phyloP scores from a whole-genome alignment of 2,888 invertebrate species.

The Platerodrilus igneus region DNA sequence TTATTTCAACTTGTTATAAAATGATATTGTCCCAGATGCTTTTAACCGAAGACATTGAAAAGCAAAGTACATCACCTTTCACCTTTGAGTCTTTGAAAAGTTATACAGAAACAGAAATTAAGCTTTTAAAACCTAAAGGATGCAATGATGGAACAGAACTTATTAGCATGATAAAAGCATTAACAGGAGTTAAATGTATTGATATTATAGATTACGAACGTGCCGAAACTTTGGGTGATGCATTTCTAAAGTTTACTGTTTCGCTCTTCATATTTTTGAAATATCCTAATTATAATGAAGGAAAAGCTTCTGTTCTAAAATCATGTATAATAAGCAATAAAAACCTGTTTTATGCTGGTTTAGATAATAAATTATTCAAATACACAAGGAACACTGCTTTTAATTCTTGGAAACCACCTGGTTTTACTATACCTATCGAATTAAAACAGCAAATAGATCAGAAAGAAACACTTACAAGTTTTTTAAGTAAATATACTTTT shows the following conservation, averaged over 20 bases:
- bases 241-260: constrained; percentile 75
- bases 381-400: constrained; percentile 61
- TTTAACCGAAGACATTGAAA: no score
- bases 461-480: no score
- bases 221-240: constrained; percentile 83
- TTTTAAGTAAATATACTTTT: no score
- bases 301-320: constrained; percentile 71
- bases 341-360: constrained; percentile 74
- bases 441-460: no score
- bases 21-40: no score
- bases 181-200: constrained; percentile 67
- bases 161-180: constrained; percentile 53
- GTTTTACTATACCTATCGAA: constrained; percentile 63
- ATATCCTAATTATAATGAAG: constrained; percentile 69
- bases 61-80: no score
- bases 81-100: no score
- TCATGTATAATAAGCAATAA: constrained; percentile 72
- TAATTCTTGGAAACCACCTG: constrained; percentile 72
- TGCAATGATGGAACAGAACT: constrained; percentile 47
- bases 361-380: constrained; percentile 53
- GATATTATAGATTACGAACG: constrained; percentile 79
- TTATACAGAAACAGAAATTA: no score
- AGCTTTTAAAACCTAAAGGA: constrained; percentile 19
- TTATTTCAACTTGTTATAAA: no score
- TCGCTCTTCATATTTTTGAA: constrained; percentile 67